Base-by-base conservation (phyloP, 2,113 vertebrate species). In the Strix aluco region DNA sequence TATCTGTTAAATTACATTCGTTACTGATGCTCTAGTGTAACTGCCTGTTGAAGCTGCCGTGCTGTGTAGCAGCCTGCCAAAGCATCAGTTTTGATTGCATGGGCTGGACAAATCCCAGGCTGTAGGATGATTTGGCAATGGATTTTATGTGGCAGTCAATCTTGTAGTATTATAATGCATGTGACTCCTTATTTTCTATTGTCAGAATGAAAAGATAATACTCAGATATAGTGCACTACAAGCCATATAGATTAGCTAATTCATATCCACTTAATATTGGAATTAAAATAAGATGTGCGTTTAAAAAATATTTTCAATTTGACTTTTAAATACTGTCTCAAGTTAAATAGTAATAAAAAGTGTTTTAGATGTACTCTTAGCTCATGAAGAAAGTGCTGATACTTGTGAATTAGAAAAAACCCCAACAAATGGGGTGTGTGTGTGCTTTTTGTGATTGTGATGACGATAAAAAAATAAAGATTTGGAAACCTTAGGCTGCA, bases 341-440 rank as follows among this genome's bases (percentile, higher is more conserved):
- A 96, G 84, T 91, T 86, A 95, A 97, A 90, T 62, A 36, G 30
- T 94, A 71, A 58, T 61, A 40, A 86, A 74, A 92, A 93, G 44
- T 70, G 44, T 83, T 92, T 93, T 93, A 94, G 89, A 70, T 83
- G 54, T 88, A 34, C 71, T 49, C 73, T 87, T 95, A 70, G 57
- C 63, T 95, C 63, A 81, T 40, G 70, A 63, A 95, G 94, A 96
- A 96, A 93, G 80, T 89, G 81, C 86, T 86, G 95, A 94, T 63
- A 32, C 61, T 94, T 51, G 23, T 62, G 57, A 71, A 62, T 79
- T 59, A 29, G 54, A 86, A 77, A 57, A 36, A 15, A 16, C 44
- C 13, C 46, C 46, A 51, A 38, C 10, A 25, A 62, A 71, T 7
- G 16, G 19, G 62, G 13, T 4, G 9, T 22, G 21, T 3, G 59